Evolutionary conservation across 2,797 vertebrate species (phyloP).

Genomic region (Acestrorhynchus altus): DNA sequence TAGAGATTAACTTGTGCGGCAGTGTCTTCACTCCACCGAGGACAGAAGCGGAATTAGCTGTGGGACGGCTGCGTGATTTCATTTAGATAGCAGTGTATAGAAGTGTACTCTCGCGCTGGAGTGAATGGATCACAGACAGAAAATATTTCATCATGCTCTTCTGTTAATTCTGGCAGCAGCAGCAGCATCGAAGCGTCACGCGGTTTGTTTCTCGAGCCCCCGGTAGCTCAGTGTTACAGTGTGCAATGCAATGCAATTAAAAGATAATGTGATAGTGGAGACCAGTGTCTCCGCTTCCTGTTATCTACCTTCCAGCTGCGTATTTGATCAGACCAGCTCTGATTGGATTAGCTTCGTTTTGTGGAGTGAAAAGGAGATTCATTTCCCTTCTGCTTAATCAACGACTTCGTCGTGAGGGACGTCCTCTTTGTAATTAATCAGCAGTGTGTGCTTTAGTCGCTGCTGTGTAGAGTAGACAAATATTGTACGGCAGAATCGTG

Average conservation of each 20-base stretch:
- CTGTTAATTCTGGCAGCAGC: neutral
- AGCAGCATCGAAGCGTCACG: neutral
- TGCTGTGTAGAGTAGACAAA: too few species aligned
- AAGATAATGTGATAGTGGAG: neutral
- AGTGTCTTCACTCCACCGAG: conserved; percentile 13
- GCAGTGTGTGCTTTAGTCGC: neutral
- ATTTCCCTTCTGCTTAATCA: neutral
- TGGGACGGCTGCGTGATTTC: neutral
- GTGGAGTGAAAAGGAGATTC: conserved; percentile 1
- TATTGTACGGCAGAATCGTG: too few species aligned
- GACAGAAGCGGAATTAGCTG: conserved; percentile 18
- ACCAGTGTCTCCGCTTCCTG: neutral
- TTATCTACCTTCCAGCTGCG: neutral
- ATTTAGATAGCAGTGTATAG: neutral
- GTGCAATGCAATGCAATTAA: neutral
- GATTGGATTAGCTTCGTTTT: neutral
- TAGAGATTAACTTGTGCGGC: neutral
- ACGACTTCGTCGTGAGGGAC: neutral
- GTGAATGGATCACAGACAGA: neutral
- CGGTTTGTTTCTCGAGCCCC: neutral
- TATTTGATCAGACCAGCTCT: neutral
- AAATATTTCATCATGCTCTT: neutral
- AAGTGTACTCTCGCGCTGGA: neutral
- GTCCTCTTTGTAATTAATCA: neutral
- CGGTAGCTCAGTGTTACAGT: neutral